Base-by-base conservation (phyloP, 37 sponge, comb jelly and placozoan genomes). In the Cliona cf. orientalis region DNA sequence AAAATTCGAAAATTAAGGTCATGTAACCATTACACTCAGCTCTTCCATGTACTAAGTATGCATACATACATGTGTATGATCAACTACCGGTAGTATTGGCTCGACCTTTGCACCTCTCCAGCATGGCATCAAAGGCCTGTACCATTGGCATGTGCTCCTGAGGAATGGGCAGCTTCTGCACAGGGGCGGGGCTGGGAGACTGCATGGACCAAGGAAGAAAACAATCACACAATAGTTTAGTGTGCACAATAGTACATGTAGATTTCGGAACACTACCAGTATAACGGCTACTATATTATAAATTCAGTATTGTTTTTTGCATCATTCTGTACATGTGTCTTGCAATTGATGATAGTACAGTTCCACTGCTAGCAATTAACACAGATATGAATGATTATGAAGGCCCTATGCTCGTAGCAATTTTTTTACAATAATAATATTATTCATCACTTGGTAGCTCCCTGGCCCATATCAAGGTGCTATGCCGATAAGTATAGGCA, bases 151-250 rank as follows among this genome's bases (percentile, higher is more conserved):
- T 40, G 64, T 87, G 81, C 38, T 90, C 91, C 33, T 72, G 81
- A 46, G 94, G 94, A n/a, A 93, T 75, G 31, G 94, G 86, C 23
- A 61, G 35, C 74, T 93, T 84, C 60, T 81, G 49, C 19, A 65
- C 74, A 2, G 28, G 66, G 34, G 83, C 75, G n/a, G n/a, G 71
- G n/a, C n/a, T n/a, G n/a, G n/a, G n/a, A n/a, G n/a, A n/a, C n/a
- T n/a, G n/a, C 55, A 49, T 49, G 55, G 11, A 19, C 17, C 55
- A 49, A 49, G 11, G 55, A 17, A 17, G 55, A 49, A 49, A 49
- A 49, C 14, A 49, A 49, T 49, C 11, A 49, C 17, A 19, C 17
- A 49, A 19, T 17, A 49, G 55, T 11, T 11, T 17, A 11, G n/a
- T 49, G 17, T 49, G 14, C 55, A 49, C 55, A 19, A 17, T 11